Evolutionary conservation across 2,888 invertebrate genomes (phyloP).

Genomic region (Caenorhabditis auriculariae): DNA sequence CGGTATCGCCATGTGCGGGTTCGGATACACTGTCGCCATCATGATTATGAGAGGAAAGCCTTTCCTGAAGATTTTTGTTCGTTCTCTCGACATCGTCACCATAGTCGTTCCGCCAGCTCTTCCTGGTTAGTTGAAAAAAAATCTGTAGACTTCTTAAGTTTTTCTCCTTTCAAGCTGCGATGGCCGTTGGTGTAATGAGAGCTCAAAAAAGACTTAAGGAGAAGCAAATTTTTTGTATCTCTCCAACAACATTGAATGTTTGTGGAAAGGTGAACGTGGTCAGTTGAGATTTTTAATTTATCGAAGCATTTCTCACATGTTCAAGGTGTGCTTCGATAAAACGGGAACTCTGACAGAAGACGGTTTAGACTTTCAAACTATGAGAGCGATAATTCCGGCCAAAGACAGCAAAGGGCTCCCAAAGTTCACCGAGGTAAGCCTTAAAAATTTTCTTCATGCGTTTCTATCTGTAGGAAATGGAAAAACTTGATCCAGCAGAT

Average conservation of each 20-base stretch:
- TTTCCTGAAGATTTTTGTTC: slow-evolving; percentile 71
- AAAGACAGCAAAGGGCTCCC: slow-evolving; percentile 4
- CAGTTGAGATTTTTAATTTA: not conserved
- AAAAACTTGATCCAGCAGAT: slow-evolving; percentile 34
- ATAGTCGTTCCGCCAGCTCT: slow-evolving; percentile 90
- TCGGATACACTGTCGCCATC: slow-evolving; percentile 77
- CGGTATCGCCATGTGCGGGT: slow-evolving; percentile 27
- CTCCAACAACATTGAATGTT: slow-evolving; percentile 67
- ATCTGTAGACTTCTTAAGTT: not conserved
- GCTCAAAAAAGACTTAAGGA: slow-evolving; percentile 66
- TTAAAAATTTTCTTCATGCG: not conserved
- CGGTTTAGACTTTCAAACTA: slow-evolving; percentile 60
- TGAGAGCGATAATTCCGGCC: slow-evolving; percentile 26
- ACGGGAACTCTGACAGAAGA: slow-evolving; percentile 65
- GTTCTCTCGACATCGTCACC: slow-evolving; percentile 85
- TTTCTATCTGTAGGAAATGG: slow-evolving; percentile 19
- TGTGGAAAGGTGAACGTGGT: slow-evolving; percentile 67
- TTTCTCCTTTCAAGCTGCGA: slow-evolving; percentile 68
- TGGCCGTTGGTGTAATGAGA: slow-evolving; percentile 68
- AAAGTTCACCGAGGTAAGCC: slow-evolving; percentile 16
- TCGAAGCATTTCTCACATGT: not conserved
- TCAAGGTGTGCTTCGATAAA: slow-evolving; percentile 67
- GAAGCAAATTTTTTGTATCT: slow-evolving; percentile 67
- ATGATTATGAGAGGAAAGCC: slow-evolving; percentile 71
- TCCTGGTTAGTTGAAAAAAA: slow-evolving; percentile 67